Conservation (phyloP, 2,888 invertebrate genomes). For the Cyrtodaria siliqua region DNA sequence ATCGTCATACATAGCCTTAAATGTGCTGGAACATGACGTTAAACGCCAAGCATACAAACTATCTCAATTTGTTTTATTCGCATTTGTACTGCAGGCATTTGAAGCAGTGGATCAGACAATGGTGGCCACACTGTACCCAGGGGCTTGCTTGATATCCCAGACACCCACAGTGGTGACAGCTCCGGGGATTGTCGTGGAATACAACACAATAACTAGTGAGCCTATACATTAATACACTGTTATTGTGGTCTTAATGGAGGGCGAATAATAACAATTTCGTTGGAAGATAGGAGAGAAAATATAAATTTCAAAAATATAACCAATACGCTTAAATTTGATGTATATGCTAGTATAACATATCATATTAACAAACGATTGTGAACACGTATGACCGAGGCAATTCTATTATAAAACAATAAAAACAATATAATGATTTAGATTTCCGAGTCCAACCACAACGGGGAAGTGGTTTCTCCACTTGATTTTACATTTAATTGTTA, state of each 20-base stretch:
- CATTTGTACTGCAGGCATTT: slow-evolving; percentile 54
- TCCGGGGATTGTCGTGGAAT: slow-evolving; percentile 48
- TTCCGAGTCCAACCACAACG: no score
- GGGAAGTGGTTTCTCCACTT: no score
- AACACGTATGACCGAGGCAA: no score
- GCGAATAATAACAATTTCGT: not conserved
- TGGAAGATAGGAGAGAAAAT: not conserved
- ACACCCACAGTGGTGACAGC: slow-evolving; percentile 29
- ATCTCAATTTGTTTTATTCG: no score
- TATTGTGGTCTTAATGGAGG: no score
- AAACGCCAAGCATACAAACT: no score
- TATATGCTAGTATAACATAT: not conserved
- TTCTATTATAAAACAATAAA: no score
- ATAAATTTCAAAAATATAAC: not conserved
- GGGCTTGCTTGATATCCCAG: slow-evolving; percentile 41
- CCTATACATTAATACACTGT: not conserved
- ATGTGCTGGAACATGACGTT: no score
- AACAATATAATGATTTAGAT: no score
- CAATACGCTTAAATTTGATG: not conserved
- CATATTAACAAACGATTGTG: no score
- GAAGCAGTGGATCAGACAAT: slow-evolving; percentile 27
- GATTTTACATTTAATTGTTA: not conserved
- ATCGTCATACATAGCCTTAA: no score
- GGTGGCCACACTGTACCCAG: slow-evolving; percentile 46
- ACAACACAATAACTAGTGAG: slow-evolving; percentile 54